A percentile compares a stretch with the other conserved stretches of the same genome.
Conservation (phyloP, 2,888 invertebrate species). For the Candidula unifasciata region DNA sequence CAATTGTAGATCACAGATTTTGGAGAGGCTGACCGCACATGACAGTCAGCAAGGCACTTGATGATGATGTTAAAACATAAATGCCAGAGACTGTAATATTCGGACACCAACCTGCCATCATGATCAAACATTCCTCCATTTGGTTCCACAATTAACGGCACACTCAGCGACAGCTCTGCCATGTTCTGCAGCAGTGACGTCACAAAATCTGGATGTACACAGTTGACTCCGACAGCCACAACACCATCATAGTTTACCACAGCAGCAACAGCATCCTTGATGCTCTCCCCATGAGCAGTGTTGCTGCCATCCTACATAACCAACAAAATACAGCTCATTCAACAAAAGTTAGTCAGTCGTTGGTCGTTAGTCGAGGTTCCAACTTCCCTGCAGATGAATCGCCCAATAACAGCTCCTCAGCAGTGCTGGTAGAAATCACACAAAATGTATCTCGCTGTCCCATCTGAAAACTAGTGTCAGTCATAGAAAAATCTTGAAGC, state of each 20-base stretch:
- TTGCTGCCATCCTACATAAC: conserved; percentile 81
- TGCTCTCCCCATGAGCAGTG: conserved; percentile 89
- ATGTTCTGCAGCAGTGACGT: conserved; percentile 81
- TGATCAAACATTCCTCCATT: conserved; percentile 92
- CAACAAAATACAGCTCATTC: no score
- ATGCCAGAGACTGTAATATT: not conserved
- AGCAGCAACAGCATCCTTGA: conserved; percentile 84
- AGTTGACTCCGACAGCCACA: conserved; percentile 93
- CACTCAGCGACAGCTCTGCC: conserved; percentile 76
- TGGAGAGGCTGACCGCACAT: not conserved
- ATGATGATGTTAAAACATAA: not conserved
- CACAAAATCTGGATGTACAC: conserved; percentile 85
- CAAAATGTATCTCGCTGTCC: no score
- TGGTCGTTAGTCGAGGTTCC: no score
- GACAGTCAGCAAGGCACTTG: not conserved
- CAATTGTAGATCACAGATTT: no score
- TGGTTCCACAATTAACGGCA: conserved; percentile 89
- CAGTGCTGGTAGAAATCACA: no score
- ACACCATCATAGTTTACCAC: conserved; percentile 83
- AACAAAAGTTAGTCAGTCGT: no score
- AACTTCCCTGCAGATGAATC: no score
- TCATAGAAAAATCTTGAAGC: no score
- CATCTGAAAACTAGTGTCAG: no score
- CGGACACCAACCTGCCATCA: conserved; percentile 60
- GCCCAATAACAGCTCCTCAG: no score